A percentile compares a stretch with the other conserved stretches of the same genome.
Evolutionary conservation across 2,888 invertebrate genomes (phyloP).

Genomic region (Drosophila mettleri): DNA sequence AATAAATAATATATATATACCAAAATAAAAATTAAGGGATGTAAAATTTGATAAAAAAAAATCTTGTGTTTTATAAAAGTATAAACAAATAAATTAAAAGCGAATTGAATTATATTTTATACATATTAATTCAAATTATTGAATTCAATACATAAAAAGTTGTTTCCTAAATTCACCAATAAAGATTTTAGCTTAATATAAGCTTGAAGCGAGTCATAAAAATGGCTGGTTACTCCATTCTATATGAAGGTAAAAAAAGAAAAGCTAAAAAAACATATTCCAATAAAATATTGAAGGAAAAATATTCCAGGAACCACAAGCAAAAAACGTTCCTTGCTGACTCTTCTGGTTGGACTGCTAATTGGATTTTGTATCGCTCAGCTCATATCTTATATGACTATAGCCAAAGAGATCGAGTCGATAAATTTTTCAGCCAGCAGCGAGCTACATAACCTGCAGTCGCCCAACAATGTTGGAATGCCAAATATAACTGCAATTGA

Average conservation of each 20-base stretch:
- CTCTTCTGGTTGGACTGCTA: constrained; percentile 23
- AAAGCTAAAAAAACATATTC: too few species aligned
- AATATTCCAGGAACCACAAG: constrained; percentile 17
- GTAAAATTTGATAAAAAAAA: too few species aligned
- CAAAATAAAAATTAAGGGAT: too few species aligned
- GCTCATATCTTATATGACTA: constrained; percentile 25
- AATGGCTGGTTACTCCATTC: neutral
- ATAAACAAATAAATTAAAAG: too few species aligned
- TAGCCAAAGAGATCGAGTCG: constrained; percentile 20
- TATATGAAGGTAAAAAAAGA: constrained; percentile 21
- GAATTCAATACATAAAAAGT: too few species aligned
- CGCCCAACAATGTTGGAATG: neutral
- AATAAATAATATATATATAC: neutral
- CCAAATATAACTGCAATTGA: neutral
- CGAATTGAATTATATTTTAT: too few species aligned
- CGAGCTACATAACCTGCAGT: neutral
- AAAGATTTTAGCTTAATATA: too few species aligned
- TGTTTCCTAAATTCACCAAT: too few species aligned
- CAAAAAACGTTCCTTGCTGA: constrained; percentile 7
- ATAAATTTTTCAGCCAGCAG: neutral
- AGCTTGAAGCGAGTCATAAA: neutral
- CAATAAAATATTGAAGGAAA: too few species aligned
- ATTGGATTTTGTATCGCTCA: constrained; percentile 39
- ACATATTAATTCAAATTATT: too few species aligned
- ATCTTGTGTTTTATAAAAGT: too few species aligned